Evolutionary conservation across 2,797 vertebrate species (phyloP).

Genomic region (Scolopax rusticola): DNA sequence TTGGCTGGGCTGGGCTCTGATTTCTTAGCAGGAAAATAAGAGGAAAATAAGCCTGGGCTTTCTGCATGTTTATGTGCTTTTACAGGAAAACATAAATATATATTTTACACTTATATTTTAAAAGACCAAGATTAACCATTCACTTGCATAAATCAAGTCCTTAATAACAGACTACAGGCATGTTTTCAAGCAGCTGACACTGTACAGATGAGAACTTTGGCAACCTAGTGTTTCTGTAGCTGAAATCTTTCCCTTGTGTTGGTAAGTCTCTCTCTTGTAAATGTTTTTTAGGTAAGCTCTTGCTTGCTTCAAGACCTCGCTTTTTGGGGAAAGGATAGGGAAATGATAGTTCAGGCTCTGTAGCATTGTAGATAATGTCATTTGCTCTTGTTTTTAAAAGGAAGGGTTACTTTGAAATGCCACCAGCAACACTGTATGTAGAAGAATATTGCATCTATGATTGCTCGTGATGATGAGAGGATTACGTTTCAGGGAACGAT

Average conservation of each 20-base stretch:
- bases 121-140: background rate
- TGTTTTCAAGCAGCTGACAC: background rate
- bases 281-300: background rate
- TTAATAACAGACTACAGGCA: background rate
- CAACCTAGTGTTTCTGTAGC: background rate
- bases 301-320: slow-evolving; percentile 10
- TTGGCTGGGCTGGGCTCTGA: background rate
- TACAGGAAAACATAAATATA: background rate
- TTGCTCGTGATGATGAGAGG: slow-evolving; percentile 24
- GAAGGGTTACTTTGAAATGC: background rate
- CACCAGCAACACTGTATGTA: background rate
- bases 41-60: background rate
- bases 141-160: background rate
- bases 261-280: background rate
- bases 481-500: background rate
- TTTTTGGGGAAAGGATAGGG: background rate
- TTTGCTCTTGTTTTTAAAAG: background rate
- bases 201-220: background rate
- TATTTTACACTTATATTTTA: background rate
- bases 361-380: background rate
- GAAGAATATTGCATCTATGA: background rate
- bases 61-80: background rate
- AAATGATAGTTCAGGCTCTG: background rate
- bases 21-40: background rate
- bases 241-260: slow-evolving; percentile 2